These are phyloP conservation scores for Steinernema feltiae DNA, from an alignment of 1,140 invertebrate species.

Conservation along the genomic window DNA sequence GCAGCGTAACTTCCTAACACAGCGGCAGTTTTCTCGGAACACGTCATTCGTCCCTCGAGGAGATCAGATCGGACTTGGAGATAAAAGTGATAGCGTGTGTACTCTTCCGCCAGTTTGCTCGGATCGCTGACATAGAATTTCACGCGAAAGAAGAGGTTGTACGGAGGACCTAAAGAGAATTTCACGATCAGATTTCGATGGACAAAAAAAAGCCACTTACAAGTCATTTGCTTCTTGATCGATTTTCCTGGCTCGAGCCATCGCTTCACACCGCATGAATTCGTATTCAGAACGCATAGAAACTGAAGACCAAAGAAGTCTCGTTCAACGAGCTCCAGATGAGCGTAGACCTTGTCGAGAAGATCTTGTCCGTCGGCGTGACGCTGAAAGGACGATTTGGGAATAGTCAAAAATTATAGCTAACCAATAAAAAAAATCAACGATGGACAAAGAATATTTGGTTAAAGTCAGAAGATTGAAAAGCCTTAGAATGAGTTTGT, in stretches of 20 bases:
- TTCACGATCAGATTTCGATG: background rate
- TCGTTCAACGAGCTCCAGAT: constrained; percentile 82
- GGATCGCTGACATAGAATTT: constrained; percentile 96
- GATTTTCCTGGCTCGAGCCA: constrained; percentile 83
- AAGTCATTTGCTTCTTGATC: constrained; percentile 74
- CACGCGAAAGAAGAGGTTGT: constrained; percentile 70
- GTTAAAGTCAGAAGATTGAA: too few species aligned
- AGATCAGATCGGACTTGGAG: constrained; percentile 87
- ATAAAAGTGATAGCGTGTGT: constrained; percentile 85
- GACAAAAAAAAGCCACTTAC: background rate
- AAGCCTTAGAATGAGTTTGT: too few species aligned
- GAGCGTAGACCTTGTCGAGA: constrained; percentile 79
- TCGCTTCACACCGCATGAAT: constrained; percentile 65
- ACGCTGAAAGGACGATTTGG: constrained; percentile 67
- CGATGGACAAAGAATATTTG: background rate
- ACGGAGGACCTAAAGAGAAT: constrained; percentile 59
- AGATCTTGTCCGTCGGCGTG: constrained; percentile 80
- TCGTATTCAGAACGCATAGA: constrained; percentile 66
- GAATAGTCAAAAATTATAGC: constrained; percentile 22
- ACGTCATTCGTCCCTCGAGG: constrained; percentile 73
- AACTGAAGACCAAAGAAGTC: constrained; percentile 93
- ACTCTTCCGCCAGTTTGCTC: constrained; percentile 88
- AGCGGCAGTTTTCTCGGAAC: constrained; percentile 66
- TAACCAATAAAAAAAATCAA: background rate
- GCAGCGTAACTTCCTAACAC: constrained; percentile 88